These are phyloP conservation scores for Gnathonemus longibarbis DNA, from an alignment of 2,113 vertebrate genomes.

Conservation along the genomic window DNA sequence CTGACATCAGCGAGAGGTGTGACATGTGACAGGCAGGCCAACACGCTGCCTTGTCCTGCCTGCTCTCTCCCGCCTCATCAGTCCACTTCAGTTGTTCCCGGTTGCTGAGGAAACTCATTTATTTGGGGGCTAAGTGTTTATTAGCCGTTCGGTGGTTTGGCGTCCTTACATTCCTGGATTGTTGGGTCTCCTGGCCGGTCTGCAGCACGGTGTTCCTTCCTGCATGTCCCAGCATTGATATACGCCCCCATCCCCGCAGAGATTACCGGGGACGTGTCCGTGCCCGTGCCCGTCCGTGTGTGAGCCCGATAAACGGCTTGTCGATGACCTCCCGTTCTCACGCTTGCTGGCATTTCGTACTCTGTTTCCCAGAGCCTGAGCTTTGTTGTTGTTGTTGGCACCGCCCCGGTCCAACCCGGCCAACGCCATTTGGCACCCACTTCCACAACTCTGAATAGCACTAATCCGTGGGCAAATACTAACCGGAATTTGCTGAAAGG, in stretches of 20 bases:
- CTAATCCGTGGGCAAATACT: constrained; percentile 7
- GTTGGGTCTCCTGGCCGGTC: not conserved
- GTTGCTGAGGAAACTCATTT: not conserved
- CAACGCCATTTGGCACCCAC: constrained; percentile 8
- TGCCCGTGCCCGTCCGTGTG: not conserved
- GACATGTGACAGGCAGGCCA: not conserved
- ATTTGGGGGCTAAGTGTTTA: not conserved
- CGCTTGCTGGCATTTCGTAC: constrained; percentile 16
- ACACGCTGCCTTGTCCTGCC: not conserved
- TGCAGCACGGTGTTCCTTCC: not conserved
- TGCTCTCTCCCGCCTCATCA: not conserved
- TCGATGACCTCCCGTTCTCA: not conserved
- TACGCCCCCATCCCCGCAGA: not conserved
- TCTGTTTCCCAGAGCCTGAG: constrained; percentile 25
- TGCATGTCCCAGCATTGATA: not conserved
- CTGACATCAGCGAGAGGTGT: not conserved
- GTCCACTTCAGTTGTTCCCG: not conserved
- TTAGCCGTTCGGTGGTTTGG: not conserved
- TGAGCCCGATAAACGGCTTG: not conserved
- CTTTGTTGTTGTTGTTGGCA: constrained; percentile 22
- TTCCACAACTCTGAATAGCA: not conserved
- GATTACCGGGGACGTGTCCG: not conserved
- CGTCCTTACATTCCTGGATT: not conserved
- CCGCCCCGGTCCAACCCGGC: not conserved
- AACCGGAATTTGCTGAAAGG: not conserved